Conservation (phyloP, 2,797 vertebrate species). For the Eremophila alpestris region DNA sequence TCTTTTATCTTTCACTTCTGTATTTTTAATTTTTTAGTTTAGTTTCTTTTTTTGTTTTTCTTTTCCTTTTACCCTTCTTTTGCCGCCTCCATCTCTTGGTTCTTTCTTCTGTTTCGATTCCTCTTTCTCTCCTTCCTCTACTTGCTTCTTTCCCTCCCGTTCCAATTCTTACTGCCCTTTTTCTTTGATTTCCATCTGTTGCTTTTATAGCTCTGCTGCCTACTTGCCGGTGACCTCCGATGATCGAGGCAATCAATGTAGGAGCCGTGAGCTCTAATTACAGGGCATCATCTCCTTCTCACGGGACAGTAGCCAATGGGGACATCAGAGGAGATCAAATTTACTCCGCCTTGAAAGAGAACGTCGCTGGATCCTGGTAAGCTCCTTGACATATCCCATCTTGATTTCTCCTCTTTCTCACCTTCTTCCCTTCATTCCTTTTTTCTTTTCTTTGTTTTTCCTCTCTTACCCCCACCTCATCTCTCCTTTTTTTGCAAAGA, state of each 20-base stretch:
- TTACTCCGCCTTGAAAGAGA: no score
- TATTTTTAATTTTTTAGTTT: no score
- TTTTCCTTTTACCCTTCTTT: neutral
- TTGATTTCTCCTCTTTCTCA: neutral
- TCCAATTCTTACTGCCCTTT: no score
- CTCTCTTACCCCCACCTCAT: no score
- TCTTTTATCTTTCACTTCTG: neutral
- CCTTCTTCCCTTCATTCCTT: neutral
- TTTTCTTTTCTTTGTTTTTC: neutral
- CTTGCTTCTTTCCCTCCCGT: no score
- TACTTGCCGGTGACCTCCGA: fast-evolving
- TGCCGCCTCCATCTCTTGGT: fast-evolving
- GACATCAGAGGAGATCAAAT: no score
- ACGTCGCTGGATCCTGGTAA: neutral
- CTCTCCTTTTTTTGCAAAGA: neutral
- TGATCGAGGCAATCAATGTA: no score
- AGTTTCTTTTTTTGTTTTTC: no score
- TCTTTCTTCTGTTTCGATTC: neutral
- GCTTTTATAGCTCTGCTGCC: no score
- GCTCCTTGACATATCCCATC: neutral
- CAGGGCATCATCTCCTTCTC: neutral
- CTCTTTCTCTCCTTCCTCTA: no score
- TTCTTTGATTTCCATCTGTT: no score
- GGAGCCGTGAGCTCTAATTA: neutral
- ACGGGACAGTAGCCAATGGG: neutral